Evolutionary conservation across 2,888 invertebrate genomes (phyloP), one percentile per base, ranked within the genome.

Genomic region (Heliconius ethilla): DNA sequence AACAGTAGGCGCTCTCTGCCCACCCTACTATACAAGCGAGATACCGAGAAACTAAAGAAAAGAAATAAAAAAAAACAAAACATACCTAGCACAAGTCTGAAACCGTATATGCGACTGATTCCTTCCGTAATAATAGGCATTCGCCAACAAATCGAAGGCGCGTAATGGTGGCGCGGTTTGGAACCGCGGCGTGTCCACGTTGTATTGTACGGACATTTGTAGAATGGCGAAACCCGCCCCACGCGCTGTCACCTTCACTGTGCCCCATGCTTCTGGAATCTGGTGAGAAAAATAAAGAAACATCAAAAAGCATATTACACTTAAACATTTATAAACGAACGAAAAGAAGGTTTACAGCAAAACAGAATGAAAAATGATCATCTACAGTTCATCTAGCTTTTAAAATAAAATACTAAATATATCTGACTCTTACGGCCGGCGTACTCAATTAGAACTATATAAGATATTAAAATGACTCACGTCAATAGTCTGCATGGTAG

Each of bases 141-240:
- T 95, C 3, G 98, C 96, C 72, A 95, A 92, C 78, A 99, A 95
- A 80, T 96, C 96, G 91, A 99, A 99, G n/a, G 98, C 96, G 67
- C 91, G 94, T 40, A 96, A 93, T 0, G 98, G 98, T 63, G 98
- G 98, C 84, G 95, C 94, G 0, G 98, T 98, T 92, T 98, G 97
- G 95, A 97, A 98, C 88, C 96, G 96, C 75, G 95, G 95, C 84
- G 96, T 96, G 89, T 98, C 98, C 75, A 98, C 98, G 92, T 98
- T 98, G 93, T 98, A 98, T 89, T 98, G 97, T 40, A 98, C 98
- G 59, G 97, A 97, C 96, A 99, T 97, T 95, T 99, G 99, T 83
- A 99, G 95, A 85, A 99, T 96, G 6, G 99, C 98, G 92, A 97
- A 97, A n/a, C 99, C 99, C 5, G 98, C 97, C 82, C 99, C 99